Evolutionary conservation across 1,140 invertebrate genomes (phyloP).

Genomic region (Drosophila tsacasi): DNA sequence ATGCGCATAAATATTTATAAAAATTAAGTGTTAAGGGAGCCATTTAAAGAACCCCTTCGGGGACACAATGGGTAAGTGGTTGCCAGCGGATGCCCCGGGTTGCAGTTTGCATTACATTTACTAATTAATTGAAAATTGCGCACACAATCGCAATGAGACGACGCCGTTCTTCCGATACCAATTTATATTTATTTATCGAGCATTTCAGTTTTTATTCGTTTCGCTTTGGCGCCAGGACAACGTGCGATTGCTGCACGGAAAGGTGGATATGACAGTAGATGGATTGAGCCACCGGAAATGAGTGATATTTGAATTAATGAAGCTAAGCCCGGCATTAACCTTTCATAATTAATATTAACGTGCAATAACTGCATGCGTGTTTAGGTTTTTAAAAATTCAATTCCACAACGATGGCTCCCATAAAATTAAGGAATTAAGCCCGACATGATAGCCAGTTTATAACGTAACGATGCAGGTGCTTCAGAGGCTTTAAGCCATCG

Average conservation of each 20-base stretch:
- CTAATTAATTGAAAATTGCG: slow-evolving; percentile 80
- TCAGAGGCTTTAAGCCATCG: slow-evolving; percentile 28
- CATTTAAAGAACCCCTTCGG: slow-evolving; percentile 56
- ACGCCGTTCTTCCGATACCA: slow-evolving; percentile 69
- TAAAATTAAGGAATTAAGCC: neutral
- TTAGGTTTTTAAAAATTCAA: neutral
- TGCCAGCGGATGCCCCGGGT: slow-evolving; percentile 8
- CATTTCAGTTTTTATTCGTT: slow-evolving; percentile 37
- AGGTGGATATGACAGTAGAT: slow-evolving; percentile 22
- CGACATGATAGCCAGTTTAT: slow-evolving; percentile 9
- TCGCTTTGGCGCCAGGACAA: slow-evolving; percentile 27
- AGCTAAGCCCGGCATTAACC: neutral
- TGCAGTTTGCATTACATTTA: slow-evolving; percentile 72
- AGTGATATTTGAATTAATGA: slow-evolving; percentile 23
- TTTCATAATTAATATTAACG: slow-evolving; percentile 2
- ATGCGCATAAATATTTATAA: slow-evolving; percentile 82
- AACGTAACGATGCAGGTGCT: slow-evolving; percentile 3
- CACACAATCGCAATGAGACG: slow-evolving; percentile 66
- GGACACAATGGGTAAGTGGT: slow-evolving; percentile 18
- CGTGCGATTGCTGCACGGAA: slow-evolving; percentile 6
- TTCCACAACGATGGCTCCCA: neutral
- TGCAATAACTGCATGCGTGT: neutral
- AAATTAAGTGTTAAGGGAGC: slow-evolving; percentile 81
- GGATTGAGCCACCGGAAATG: slow-evolving; percentile 10
- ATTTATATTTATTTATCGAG: slow-evolving; percentile 78